A percentile compares a stretch with the other conserved stretches of the same genome.
Conservation (phyloP, 2,113 vertebrate genomes). For the Myotis brandtii region DNA sequence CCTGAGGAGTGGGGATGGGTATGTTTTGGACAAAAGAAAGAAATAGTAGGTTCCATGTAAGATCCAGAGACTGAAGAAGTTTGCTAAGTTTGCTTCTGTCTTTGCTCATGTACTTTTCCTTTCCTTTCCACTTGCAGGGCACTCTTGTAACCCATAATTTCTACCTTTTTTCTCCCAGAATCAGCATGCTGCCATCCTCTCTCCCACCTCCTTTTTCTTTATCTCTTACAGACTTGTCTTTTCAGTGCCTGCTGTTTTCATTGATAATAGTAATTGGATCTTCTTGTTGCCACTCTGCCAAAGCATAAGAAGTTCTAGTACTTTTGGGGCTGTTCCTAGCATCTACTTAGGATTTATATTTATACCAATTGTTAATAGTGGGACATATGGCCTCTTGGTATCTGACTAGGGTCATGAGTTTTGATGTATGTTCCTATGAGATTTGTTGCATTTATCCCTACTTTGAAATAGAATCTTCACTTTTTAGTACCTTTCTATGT, state of each 20-base stretch:
- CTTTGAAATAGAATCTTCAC: not conserved
- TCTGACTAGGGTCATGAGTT: not conserved
- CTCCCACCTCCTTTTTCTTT: not conserved
- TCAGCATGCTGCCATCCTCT: not conserved
- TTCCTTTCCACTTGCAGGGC: not conserved
- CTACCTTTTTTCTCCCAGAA: not conserved
- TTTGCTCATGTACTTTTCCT: not conserved
- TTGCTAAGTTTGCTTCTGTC: slow-evolving; percentile 14
- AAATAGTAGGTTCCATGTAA: not conserved
- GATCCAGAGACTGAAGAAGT: not conserved
- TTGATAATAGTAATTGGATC: slow-evolving; percentile 14
- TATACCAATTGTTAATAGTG: not conserved
- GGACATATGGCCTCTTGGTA: not conserved
- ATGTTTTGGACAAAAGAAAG: slow-evolving; percentile 14
- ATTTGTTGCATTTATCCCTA: not conserved
- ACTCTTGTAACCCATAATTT: not conserved
- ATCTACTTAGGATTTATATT: slow-evolving; percentile 9
- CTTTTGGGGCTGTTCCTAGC: not conserved
- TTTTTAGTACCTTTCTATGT: not conserved
- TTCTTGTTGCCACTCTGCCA: not conserved
- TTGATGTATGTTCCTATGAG: not conserved
- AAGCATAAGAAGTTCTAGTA: not conserved
- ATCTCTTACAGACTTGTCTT: slow-evolving; percentile 35
- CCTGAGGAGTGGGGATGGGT: not conserved
- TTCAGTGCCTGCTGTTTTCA: slow-evolving; percentile 13